phyloP scores from a whole-genome alignment of 2,113 vertebrate species.

The Raja brachyura region DNA sequence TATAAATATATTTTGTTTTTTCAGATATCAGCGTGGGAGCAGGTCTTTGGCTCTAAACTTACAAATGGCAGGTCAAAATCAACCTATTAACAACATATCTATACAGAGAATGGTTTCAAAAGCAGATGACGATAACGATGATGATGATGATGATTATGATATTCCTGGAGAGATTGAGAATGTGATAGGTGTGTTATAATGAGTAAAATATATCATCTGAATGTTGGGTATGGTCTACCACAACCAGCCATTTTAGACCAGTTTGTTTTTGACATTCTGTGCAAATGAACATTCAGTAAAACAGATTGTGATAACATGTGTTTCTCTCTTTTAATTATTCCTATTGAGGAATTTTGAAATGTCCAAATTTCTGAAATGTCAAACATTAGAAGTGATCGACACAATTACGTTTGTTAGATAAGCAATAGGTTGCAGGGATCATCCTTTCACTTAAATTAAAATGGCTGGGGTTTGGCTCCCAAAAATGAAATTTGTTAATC shows the following conservation, averaged over 20 bases:
- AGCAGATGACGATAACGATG: slow-evolving; percentile 42
- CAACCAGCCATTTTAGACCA: background rate
- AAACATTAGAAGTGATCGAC: background rate
- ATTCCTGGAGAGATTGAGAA: slow-evolving; percentile 84
- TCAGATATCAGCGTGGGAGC: slow-evolving; percentile 84
- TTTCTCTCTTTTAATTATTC: background rate
- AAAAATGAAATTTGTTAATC: background rate
- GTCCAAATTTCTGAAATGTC: slow-evolving; percentile 3
- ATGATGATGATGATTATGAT: slow-evolving; percentile 75
- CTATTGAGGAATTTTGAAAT: too few species aligned
- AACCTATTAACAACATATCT: slow-evolving; percentile 16
- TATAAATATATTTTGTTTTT: slow-evolving; percentile 34
- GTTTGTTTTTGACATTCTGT: background rate
- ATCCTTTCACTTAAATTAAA: background rate
- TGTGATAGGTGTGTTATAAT: slow-evolving; percentile 70
- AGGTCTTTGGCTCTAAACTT: slow-evolving; percentile 78
- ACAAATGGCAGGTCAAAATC: slow-evolving; percentile 47
- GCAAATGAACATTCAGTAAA: slow-evolving; percentile 6
- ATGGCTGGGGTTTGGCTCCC: background rate
- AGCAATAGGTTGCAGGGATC: background rate
- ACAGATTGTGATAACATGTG: background rate
- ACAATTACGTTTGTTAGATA: background rate
- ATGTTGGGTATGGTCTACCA: background rate
- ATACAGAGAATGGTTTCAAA: slow-evolving; percentile 34
- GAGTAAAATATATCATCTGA: background rate